Conservation (phyloP, 2,888 invertebrate species). For the Resseliella maxima region DNA sequence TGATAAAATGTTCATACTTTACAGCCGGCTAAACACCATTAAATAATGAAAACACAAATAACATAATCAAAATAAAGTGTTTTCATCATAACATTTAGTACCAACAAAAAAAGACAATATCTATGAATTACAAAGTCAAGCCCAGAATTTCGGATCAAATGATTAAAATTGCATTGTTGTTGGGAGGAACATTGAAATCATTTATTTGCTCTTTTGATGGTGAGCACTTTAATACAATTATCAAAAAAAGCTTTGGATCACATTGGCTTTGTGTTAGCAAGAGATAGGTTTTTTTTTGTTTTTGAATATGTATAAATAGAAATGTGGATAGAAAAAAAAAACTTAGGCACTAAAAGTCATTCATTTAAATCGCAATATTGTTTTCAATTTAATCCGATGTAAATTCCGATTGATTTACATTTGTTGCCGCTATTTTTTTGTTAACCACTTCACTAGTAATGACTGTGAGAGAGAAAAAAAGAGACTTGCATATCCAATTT, state of each 20-base stretch:
- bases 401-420: slow-evolving; percentile 34
- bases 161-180: not conserved
- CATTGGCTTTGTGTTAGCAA: not conserved
- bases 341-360: slow-evolving; percentile 9
- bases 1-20: not conserved
- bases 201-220: not conserved
- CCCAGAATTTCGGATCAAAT: too few species aligned
- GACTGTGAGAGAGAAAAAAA: not conserved
- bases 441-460: not conserved
- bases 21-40: not conserved
- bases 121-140: not conserved
- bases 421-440: not conserved
- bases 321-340: not conserved
- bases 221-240: not conserved
- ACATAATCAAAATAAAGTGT: not conserved
- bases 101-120: not conserved
- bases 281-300: not conserved
- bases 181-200: not conserved
- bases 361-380: slow-evolving; percentile 37
- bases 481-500: not conserved
- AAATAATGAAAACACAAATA: not conserved
- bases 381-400: slow-evolving; percentile 34
- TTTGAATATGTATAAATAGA: not conserved
- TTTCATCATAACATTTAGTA: not conserved
- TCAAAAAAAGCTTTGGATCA: not conserved